A percentile compares a stretch with the other conserved stretches of the same genome.
phyloP scores from a whole-genome alignment of 2,113 vertebrate species.

The Brevimyrus niger region DNA sequence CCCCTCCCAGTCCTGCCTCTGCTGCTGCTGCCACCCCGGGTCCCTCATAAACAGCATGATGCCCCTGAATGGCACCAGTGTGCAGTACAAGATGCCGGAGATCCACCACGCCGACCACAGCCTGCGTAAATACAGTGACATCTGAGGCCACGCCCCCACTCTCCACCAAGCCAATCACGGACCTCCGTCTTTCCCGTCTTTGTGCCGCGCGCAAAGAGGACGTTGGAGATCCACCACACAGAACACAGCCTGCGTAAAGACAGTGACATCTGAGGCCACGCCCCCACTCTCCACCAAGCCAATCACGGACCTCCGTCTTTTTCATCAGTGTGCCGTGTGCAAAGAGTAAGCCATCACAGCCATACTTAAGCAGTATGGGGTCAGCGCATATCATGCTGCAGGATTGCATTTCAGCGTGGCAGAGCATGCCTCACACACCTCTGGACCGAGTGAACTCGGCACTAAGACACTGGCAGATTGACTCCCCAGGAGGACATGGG shows the following conservation, averaged over 20 bases:
- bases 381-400: background rate
- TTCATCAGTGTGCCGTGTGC: background rate
- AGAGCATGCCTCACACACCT: background rate
- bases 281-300: background rate
- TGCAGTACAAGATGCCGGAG: slow-evolving; percentile 23
- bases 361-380: background rate
- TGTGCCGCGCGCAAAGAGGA: background rate
- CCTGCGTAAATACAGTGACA: slow-evolving; percentile 20
- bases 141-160: background rate
- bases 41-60: slow-evolving; percentile 19
- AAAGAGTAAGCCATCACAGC: background rate
- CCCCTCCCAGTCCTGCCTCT: slow-evolving; percentile 21
- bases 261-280: slow-evolving; percentile 16
- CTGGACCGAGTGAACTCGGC: background rate
- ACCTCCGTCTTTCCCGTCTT: background rate
- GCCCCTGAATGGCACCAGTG: slow-evolving; percentile 21
- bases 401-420: background rate
- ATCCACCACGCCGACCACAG: slow-evolving; percentile 19
- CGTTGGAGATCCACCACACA: background rate
- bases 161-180: background rate
- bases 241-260: slow-evolving; percentile 17
- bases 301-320: background rate
- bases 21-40: slow-evolving; percentile 21
- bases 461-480: background rate
- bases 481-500: background rate